Evolutionary conservation across 2,113 vertebrate genomes (phyloP), one percentile per base, ranked within the genome.

Genomic region (Phrynosoma blainvillii): DNA sequence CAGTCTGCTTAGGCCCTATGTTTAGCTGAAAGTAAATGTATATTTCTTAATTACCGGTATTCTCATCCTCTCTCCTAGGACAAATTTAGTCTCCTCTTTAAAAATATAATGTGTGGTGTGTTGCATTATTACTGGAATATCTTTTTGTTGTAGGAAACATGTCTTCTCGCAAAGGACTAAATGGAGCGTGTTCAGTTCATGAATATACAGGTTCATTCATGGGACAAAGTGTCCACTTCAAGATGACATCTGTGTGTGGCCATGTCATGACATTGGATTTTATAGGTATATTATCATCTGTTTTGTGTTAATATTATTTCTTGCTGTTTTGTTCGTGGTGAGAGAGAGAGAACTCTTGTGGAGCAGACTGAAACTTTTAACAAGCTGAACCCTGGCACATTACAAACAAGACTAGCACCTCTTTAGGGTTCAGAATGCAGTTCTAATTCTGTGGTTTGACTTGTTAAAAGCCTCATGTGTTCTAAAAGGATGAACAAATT

Each of bases 231-330:
- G 97, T 96, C 59, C 97, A 95, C 84, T 99, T 98, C 92, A 99
- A 98, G 96, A 99, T 99, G 98, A 99, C 99, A 0, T 99, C 99
- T 0, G 99, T 99, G 25, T 99, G 99, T 62, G 99, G 99, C 23
- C 99, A 99, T 0, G 98, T 99, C 87, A 99, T 99, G 98, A 99
- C 98, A 90, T 94, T 99, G 96, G 99, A 99, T 95, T 99, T 99
- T 94, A 98, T 98, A 87, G 99, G 99, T 98, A 94, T 25, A 10
- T 59, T 11, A 74, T 85, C 18, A 9, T 70, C 21, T 87, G 12
- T 84, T 70, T 30, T 36, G 74, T 16, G 0, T 56, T 3, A 1
- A 0, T 47, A 85, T 78, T 56, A 65, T 71, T 25, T 70, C 1
- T 23, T 70, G 36, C 30, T 74, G 42, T 2, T 2, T 76, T 68